phyloP scores from a whole-genome alignment of 1,140 invertebrate genomes.

The Hyposmocoma kahamanoa region DNA sequence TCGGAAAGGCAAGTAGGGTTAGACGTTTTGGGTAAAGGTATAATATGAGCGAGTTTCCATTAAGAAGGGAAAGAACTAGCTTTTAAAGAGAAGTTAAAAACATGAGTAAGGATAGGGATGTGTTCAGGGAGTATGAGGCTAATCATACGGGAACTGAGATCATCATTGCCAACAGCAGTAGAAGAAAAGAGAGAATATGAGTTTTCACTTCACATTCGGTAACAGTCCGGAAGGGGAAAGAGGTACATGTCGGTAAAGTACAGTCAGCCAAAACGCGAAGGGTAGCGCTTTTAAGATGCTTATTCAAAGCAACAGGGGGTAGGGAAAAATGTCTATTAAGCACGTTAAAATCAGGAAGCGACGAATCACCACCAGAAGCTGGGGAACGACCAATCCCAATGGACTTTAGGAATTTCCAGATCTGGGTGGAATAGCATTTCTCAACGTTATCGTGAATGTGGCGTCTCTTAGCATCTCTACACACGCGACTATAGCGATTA shows the following conservation, averaged over 20 bases:
- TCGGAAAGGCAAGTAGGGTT: neutral
- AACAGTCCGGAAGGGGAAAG: neutral
- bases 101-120: neutral
- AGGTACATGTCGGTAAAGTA: neutral
- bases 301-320: neutral
- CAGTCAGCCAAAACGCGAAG: neutral
- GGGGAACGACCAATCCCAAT: no score
- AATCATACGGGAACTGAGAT: neutral
- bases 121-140: neutral
- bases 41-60: neutral
- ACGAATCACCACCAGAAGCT: neutral
- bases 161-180: neutral
- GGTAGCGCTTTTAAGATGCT: neutral
- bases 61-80: neutral
- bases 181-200: neutral
- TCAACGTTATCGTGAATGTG: neutral
- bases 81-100: neutral
- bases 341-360: neutral
- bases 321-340: neutral
- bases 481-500: neutral
- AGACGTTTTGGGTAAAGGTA: neutral
- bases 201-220: neutral
- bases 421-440: neutral
- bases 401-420: neutral
- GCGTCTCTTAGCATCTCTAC: conserved; percentile 3